phyloP scores from a whole-genome alignment of 2,888 invertebrate species.

The Mythimna albipuncta region DNA sequence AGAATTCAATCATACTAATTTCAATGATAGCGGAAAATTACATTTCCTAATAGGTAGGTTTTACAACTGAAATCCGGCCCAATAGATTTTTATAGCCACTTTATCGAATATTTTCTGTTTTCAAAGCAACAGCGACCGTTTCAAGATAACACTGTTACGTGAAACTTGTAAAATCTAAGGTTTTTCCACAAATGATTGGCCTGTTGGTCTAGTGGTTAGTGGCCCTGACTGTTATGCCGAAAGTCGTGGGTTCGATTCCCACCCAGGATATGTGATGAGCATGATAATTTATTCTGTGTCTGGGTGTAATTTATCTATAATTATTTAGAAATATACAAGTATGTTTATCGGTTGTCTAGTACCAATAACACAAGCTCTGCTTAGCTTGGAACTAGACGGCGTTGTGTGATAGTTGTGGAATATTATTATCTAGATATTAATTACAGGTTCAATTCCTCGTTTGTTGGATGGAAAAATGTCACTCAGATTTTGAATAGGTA shows the following conservation, averaged over 20 bases:
- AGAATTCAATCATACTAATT: constrained; percentile 27
- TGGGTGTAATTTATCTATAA: no score
- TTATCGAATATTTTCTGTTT: constrained; percentile 53
- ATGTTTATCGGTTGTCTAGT: no score
- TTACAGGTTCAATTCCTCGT: constrained; percentile 50
- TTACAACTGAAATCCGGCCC: constrained; percentile 36
- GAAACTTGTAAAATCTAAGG: constrained; percentile 2
- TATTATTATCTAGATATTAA: not conserved
- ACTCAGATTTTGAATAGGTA: not conserved
- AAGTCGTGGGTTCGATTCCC: no score
- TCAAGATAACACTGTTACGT: constrained; percentile 47
- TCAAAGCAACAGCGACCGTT: constrained; percentile 27
- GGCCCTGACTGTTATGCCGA: no score
- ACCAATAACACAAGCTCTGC: no score
- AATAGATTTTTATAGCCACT: constrained; percentile 35
- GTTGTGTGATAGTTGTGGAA: no score
- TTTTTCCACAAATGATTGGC: constrained; percentile 12
- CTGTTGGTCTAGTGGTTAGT: no score
- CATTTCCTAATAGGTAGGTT: constrained; percentile 23
- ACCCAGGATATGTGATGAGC: no score
- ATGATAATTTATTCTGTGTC: no score
- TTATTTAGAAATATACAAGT: no score
- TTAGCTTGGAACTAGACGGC: no score
- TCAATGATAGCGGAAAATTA: constrained; percentile 39
- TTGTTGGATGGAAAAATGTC: not conserved